Evolutionary conservation across 2,113 vertebrate genomes (phyloP).

Genomic region (zebrafish (Danio rerio)): DNA sequence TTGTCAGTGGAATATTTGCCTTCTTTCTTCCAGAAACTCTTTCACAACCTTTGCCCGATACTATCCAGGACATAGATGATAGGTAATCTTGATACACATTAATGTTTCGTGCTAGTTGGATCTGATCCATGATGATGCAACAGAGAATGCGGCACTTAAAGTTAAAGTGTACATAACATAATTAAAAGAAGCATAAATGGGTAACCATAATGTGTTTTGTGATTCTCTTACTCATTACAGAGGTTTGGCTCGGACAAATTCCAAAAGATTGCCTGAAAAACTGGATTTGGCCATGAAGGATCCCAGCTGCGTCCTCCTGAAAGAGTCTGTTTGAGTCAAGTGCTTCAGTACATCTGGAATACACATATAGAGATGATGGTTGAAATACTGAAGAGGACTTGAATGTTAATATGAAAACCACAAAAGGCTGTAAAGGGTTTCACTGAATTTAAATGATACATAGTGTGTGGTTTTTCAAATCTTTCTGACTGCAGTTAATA

Average conservation of each 20-base stretch:
- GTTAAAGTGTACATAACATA: not conserved
- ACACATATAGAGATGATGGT: constrained; percentile 2
- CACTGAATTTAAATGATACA: not conserved
- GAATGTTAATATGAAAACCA: not conserved
- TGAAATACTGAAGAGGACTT: not conserved
- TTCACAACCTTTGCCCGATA: constrained; percentile 78
- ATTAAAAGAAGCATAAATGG: not conserved
- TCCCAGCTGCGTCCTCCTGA: constrained; percentile 56
- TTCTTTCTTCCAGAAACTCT: constrained; percentile 83
- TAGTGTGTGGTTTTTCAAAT: not conserved
- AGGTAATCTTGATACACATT: constrained; percentile 65
- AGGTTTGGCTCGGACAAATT: constrained; percentile 54
- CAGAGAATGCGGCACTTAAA: not conserved
- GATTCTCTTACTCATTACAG: constrained; percentile 57
- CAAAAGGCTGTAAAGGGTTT: not conserved
- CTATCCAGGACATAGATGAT: constrained; percentile 78
- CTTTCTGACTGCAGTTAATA: not conserved
- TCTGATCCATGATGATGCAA: not conserved
- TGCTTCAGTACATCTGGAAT: not conserved
- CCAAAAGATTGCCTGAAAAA: constrained; percentile 56
- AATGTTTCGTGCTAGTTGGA: no score
- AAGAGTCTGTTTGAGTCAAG: constrained; percentile 63
- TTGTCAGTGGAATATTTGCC: constrained; percentile 74
- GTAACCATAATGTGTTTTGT: not conserved
- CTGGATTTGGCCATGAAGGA: constrained; percentile 64